Evolutionary conservation across 2,113 vertebrate genomes (phyloP).

Genomic region (Eira barbara): DNA sequence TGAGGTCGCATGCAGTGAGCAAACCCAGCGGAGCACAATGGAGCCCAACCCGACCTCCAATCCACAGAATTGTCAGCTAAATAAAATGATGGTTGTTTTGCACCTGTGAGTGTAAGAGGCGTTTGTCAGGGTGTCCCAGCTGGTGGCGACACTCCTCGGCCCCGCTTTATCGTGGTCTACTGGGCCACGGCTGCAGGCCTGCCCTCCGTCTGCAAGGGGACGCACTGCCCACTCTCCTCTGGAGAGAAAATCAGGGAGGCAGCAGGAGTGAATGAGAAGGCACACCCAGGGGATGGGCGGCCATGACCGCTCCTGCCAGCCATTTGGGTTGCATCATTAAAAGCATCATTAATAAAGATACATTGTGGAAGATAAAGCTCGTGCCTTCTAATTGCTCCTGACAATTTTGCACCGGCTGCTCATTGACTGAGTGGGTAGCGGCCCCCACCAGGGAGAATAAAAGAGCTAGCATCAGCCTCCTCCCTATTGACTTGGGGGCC

Average conservation of each 20-base stretch:
- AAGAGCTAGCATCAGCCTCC: neutral
- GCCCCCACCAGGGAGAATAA: neutral
- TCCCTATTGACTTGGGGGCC: neutral
- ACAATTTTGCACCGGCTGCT: constrained; percentile 3
- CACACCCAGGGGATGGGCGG: neutral
- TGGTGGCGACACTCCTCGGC: neutral
- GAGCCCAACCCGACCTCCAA: neutral
- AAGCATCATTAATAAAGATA: constrained; percentile 65
- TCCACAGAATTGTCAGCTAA: neutral
- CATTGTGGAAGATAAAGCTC: constrained; percentile 52
- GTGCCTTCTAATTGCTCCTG: constrained; percentile 66
- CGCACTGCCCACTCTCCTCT: neutral
- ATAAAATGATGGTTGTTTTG: neutral
- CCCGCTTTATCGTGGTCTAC: neutral
- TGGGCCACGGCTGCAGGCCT: neutral
- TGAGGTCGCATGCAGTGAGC: neutral
- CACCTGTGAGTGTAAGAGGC: neutral
- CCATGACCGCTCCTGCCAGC: constrained; percentile 62
- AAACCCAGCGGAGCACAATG: neutral
- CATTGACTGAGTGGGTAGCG: neutral
- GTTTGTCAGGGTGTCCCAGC: neutral
- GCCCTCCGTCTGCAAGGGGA: neutral
- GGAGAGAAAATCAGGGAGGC: neutral
- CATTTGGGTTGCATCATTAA: neutral
- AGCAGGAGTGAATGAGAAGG: constrained; percentile 50